A percentile compares a stretch with the other conserved stretches of the same genome.
These are phyloP conservation scores for Erebia palarica DNA, from an alignment of 2,888 invertebrate species.

Conservation along the genomic window DNA sequence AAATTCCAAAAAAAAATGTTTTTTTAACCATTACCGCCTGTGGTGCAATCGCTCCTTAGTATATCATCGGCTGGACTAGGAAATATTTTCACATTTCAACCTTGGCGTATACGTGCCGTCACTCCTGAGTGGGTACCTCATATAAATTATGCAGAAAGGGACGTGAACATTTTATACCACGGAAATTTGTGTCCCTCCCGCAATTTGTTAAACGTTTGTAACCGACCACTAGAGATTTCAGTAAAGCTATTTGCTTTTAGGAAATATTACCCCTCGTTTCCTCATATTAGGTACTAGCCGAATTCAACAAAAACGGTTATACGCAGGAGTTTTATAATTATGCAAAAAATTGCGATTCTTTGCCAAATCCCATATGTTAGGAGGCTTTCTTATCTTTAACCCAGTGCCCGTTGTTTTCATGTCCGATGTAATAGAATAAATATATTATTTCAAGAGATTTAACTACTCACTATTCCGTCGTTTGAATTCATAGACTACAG, in stretches of 20 bases:
- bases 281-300: background rate
- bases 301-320: too few species aligned
- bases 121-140: conserved; percentile 48
- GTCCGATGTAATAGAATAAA: too few species aligned
- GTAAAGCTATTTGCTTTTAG: conserved; percentile 12
- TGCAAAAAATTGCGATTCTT: too few species aligned
- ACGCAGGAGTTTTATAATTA: too few species aligned
- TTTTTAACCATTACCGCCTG: too few species aligned
- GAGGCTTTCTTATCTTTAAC: too few species aligned
- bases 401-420: too few species aligned
- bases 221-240: conserved; percentile 14
- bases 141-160: conserved; percentile 37
- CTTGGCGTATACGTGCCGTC: conserved; percentile 35
- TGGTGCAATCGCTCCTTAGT: too few species aligned
- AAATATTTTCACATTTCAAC: conserved; percentile 2
- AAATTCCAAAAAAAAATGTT: too few species aligned
- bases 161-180: conserved; percentile 28
- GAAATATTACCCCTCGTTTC: conserved; percentile 13
- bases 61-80: too few species aligned
- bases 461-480: background rate
- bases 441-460: background rate
- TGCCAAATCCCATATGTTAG: too few species aligned
- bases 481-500: background rate
- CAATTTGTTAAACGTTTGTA: conserved; percentile 8
- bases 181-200: conserved; percentile 20